These are phyloP conservation scores for Apteryx mantelli DNA, from an alignment of 2,113 vertebrate genomes.

Conservation along the genomic window DNA sequence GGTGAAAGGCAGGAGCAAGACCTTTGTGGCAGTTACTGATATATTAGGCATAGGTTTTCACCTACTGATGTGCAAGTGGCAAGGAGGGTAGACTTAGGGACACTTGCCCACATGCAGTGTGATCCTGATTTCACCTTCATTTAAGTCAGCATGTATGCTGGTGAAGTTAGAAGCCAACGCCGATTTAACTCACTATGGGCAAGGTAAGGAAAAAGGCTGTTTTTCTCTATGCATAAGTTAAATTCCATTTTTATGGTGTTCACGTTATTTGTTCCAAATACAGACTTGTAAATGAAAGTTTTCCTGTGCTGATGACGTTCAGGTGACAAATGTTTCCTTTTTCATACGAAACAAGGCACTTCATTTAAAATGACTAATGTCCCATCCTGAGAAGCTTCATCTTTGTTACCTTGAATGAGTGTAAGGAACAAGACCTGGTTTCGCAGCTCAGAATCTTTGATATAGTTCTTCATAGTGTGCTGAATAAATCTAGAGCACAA, in stretches of 20 bases:
- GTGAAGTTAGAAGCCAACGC: background rate
- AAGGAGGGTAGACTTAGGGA: background rate
- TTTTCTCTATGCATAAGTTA: background rate
- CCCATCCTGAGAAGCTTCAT: background rate
- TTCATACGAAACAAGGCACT: background rate
- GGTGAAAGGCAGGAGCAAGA: background rate
- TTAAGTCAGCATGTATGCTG: background rate
- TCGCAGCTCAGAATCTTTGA: background rate
- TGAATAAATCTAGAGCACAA: background rate
- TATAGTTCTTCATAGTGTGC: background rate
- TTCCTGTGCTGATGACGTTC: conserved; percentile 50
- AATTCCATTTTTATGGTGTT: background rate
- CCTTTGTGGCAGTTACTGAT: background rate
- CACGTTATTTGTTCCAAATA: background rate
- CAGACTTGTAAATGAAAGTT: background rate
- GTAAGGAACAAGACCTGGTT: background rate
- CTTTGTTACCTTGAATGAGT: background rate
- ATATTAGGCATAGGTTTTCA: background rate
- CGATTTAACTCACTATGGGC: background rate
- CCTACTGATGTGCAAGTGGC: background rate
- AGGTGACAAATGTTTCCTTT: conserved; percentile 42
- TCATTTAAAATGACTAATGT: background rate
- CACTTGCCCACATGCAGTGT: accelerated
- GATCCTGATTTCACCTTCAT: background rate
- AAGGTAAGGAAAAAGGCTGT: background rate